phyloP scores from a whole-genome alignment of 2,113 vertebrate species.

The Tretioscincus oriximinensis region DNA sequence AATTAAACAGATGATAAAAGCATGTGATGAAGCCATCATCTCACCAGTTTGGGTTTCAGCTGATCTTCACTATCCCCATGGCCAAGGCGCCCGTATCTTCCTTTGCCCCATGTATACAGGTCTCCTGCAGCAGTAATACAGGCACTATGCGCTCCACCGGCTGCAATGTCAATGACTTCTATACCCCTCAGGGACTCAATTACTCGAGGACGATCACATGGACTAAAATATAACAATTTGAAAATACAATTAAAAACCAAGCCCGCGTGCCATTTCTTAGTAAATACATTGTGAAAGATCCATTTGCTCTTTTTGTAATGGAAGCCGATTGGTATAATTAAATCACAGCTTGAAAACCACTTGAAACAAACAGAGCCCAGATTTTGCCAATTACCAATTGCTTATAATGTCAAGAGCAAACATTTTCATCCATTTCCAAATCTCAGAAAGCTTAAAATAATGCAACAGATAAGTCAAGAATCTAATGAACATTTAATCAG shows the following conservation, averaged over 20 bases:
- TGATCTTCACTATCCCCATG: slow-evolving; percentile 98
- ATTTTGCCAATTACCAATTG: background rate
- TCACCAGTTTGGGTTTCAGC: slow-evolving; percentile 94
- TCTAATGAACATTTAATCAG: background rate
- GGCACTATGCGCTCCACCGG: slow-evolving; percentile 95
- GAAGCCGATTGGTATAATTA: background rate
- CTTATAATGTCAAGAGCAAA: background rate
- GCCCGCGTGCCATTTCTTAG: background rate
- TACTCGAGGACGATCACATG: slow-evolving; percentile 95
- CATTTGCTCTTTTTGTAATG: background rate
- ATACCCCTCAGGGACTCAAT: slow-evolving; percentile 93
- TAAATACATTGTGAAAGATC: background rate
- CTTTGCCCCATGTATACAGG: slow-evolving; percentile 98
- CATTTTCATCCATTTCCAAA: background rate
- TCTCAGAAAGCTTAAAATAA: background rate
- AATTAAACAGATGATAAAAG: background rate
- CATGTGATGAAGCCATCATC: background rate
- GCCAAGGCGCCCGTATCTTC: slow-evolving; percentile 92
- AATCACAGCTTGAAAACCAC: background rate
- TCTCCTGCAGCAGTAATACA: slow-evolving; percentile 94
- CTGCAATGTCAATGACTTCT: slow-evolving; percentile 94
- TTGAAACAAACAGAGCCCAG: background rate
- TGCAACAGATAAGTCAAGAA: background rate
- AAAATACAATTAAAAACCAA: background rate
- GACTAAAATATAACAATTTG: slow-evolving; percentile 72